Base-by-base conservation (phyloP, 2,888 invertebrate genomes). In the Dromius quadrimaculatus region DNA sequence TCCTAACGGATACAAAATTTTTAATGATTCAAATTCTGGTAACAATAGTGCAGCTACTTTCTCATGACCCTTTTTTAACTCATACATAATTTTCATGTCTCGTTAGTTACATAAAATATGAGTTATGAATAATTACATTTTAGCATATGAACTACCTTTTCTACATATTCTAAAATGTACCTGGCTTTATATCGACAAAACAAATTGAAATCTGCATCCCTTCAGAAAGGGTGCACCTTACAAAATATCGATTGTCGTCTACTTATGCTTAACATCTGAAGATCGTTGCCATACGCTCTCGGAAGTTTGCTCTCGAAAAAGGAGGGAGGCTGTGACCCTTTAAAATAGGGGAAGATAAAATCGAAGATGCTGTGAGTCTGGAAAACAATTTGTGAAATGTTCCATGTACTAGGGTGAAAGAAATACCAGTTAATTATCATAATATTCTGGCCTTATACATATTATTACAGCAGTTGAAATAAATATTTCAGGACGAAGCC, bases 351-450 rank as follows among this genome's bases (percentile, higher is more conserved):
- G 50, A 23, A 22, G 23, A 19, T 22, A 28, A 28, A 5, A 54
- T 41, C 41, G 41, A 41, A 41, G 41, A 41, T 41, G 41, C 41
- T 15, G 13, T 13, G 41, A 41, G 41, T 41, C 41, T 41, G 41
- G 28, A 28, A 54, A 54, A 54, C 50, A 54, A 54, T 54, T 54
- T 54, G 50, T 54, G 50, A 54, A 54, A 54, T 54, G 50, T 54
- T 54, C 50, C 50, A 54, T 54, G 50, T 54, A 54, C 28, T 54
- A 13, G 50, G 50, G 50, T 23, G 47, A 19, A 22, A 23, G 15
- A 28, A 8, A 28, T 23, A 54, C 50, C 50, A 54, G 50, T 54
- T 54, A 54, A 54, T 54, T 54, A 54, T 54, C 50, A 54, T 54
- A 54, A 54, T 54, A 54, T 28, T 54, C n/a, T n/a, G n/a, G n/a